Percentiles rank a stretch among this genome's conserved stretches.
phyloP scores from a whole-genome alignment of 2,113 vertebrate genomes.

The rat (Rattus norvegicus) region GRCr8 NC_086031.1:52241501-52242000 shows the following conservation, averaged over 20 bases:
- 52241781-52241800: neutral
- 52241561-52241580: neutral
- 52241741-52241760: neutral
- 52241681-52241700: neutral
- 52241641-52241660: neutral
- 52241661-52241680: neutral
- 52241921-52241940: neutral
- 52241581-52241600: neutral
- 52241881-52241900: neutral
- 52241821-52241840: neutral
- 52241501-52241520: accelerated
- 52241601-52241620: neutral
- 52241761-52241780: neutral
- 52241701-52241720: neutral
- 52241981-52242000: neutral
- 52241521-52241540: neutral
- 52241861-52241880: neutral
- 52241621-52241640: neutral
- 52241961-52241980: neutral
- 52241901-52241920: neutral
- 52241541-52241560: accelerated
- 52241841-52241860: neutral
- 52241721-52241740: neutral
- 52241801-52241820: neutral
- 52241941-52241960: neutral